These are phyloP conservation scores for Drosophila infuscata DNA, from an alignment of 2,888 invertebrate genomes.

Conservation along the genomic window DNA sequence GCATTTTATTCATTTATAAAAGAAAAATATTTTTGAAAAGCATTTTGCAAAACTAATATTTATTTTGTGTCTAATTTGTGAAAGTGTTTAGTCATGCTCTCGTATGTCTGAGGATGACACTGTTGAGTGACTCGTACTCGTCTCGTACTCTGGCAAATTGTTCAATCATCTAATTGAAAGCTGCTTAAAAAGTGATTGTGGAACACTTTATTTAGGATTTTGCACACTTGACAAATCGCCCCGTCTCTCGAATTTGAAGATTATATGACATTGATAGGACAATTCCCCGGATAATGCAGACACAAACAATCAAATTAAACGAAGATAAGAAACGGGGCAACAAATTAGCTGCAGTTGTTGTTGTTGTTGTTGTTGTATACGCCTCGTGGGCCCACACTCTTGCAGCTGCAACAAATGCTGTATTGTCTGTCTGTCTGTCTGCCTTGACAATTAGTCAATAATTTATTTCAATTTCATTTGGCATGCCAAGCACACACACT, in stretches of 20 bases:
- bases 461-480: slow-evolving; percentile 83
- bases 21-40: neutral
- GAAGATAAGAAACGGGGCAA: slow-evolving; percentile 39
- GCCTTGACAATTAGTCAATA: slow-evolving; percentile 83
- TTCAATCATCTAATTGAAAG: slow-evolving; percentile 45
- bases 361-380: slow-evolving; percentile 57
- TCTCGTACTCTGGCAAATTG: slow-evolving; percentile 1
- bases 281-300: slow-evolving; percentile 59
- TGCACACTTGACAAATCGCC: slow-evolving; percentile 2
- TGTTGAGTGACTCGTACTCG: neutral
- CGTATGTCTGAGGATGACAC: slow-evolving; percentile 15
- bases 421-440: slow-evolving; percentile 50
- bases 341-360: slow-evolving; percentile 68
- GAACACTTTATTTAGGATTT: slow-evolving; percentile 34
- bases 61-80: slow-evolving; percentile 18
- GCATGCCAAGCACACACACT: slow-evolving; percentile 63
- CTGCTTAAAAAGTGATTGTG: slow-evolving; percentile 35
- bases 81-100: slow-evolving; percentile 21
- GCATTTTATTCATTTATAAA: neutral
- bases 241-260: neutral
- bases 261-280: slow-evolving; percentile 58
- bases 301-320: slow-evolving; percentile 72
- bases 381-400: slow-evolving; percentile 26
- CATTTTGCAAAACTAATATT: neutral
- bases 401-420: slow-evolving; percentile 26